These are phyloP conservation scores for Rana temporaria DNA, from an alignment of 2,113 vertebrate species.

Conservation along the genomic window DNA sequence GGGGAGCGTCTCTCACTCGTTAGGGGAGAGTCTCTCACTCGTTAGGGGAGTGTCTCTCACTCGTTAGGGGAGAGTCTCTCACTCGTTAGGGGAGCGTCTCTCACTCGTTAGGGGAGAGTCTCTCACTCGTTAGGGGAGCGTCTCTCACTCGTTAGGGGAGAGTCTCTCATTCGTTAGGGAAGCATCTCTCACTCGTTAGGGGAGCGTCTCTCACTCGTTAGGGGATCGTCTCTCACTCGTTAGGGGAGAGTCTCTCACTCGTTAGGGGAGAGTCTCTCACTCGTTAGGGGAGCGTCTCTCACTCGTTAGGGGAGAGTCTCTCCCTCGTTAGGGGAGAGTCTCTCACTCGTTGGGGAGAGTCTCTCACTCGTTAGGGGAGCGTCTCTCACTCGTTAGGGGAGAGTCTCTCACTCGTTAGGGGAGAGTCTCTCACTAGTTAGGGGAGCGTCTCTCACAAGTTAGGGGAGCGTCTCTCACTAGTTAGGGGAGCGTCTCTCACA, in stretches of 20 bases:
- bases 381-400: slow-evolving; percentile 43
- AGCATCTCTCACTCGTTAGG: slow-evolving; percentile 45
- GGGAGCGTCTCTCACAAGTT: slow-evolving; percentile 17
- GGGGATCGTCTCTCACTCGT: too few relatives aligned
- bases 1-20: slow-evolving; percentile 42
- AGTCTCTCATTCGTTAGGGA: too few relatives aligned
- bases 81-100: too few relatives aligned
- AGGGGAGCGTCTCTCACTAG: slow-evolving; percentile 33
- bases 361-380: too few relatives aligned
- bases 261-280: slow-evolving; percentile 43
- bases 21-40: slow-evolving; percentile 37
- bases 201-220: too few relatives aligned
- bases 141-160: slow-evolving; percentile 42
- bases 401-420: too few relatives aligned
- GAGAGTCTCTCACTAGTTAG: slow-evolving; percentile 46
- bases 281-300: too few relatives aligned
- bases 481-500: slow-evolving; percentile 41
- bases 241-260: too few relatives aligned
- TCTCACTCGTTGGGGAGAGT: slow-evolving; percentile 35
- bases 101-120: slow-evolving; percentile 33
- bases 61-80: slow-evolving; percentile 42
- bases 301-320: slow-evolving; percentile 39
- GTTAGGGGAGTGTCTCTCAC: too few relatives aligned
- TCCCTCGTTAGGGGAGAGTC: too few relatives aligned
- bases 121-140: too few relatives aligned